Evolutionary conservation across 2,797 vertebrate genomes (phyloP).

Genomic region (Otolemur crassicaudatus): DNA sequence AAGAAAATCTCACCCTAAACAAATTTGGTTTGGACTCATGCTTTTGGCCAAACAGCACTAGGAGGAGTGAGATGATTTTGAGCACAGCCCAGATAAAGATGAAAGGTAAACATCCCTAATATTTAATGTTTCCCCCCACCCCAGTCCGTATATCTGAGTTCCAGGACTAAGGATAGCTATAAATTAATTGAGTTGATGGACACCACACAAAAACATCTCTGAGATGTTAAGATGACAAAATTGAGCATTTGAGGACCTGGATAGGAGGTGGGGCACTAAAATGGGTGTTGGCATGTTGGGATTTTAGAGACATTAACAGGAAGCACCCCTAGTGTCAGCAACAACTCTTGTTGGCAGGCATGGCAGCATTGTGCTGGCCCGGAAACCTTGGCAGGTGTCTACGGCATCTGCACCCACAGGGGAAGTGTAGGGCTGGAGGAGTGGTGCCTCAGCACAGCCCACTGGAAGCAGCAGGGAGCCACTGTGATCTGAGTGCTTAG

Average conservation of each 20-base stretch:
- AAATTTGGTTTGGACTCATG: background rate
- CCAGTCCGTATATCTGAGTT: background rate
- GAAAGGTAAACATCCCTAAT: background rate
- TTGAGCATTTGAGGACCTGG: background rate
- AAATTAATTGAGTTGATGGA: background rate
- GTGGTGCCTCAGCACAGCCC: no score
- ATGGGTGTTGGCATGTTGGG: background rate
- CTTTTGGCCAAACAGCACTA: background rate
- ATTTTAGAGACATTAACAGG: background rate
- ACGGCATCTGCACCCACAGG: background rate
- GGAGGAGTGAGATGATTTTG: background rate
- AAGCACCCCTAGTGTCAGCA: background rate
- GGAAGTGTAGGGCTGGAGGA: background rate
- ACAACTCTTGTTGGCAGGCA: background rate
- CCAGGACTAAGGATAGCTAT: background rate
- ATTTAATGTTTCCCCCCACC: background rate
- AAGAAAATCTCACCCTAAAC: background rate
- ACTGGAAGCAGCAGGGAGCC: background rate
- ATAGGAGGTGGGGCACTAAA: background rate
- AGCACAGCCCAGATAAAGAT: background rate
- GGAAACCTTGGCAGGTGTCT: background rate
- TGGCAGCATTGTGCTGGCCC: rapidly evolving
- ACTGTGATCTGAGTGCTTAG: background rate
- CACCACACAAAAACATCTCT: background rate
- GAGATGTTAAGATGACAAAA: background rate